Base-by-base conservation (phyloP, 2,797 vertebrate species). In the Erethizon dorsatum region DNA sequence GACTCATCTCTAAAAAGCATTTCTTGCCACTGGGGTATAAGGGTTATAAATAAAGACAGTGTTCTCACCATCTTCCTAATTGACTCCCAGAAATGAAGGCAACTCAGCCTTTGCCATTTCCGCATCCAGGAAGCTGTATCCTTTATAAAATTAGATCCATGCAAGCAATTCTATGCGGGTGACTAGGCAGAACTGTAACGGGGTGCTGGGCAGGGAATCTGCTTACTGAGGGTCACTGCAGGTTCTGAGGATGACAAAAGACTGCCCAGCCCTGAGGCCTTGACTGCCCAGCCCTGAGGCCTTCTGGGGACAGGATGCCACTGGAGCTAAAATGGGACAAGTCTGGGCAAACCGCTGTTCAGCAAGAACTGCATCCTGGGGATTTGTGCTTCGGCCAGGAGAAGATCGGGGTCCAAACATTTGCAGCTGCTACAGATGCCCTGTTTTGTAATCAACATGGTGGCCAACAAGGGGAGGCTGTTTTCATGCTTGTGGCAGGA, bases 71-170 rank as follows among this genome's bases (percentile, higher is more conserved):
- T 84, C 82, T 97, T 97, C 96, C 94, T 97, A 98, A 98, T 73
- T 96, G 97, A 96, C 96, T 97, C 83, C 84, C 94, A 96, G 97
- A 97, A 96, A 97, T 93, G 97, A 97, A 98, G 86, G 97, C 97
- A 97, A 97, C 96, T 97, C 93, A 92, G 92, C 80, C 67, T 96
- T 90, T 82, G 69, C 83, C 93, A 88, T 90, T 97, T 96, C 97
- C 97, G 95, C 86, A 90, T 14, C 7, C 56, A 56, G 52, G 86
- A 97, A 97, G 93, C 93, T 94, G 33, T 88, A 88, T 94, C 79
- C 96, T 95, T 96, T 90, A 95, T 71, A 97, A 92, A 97, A 97
- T 88, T 73, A 91, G 78, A 90, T 75, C 37, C 47, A 71, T 89
- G 80, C 96, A 94, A 94, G 65, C 79, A 91, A 78, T 95, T 73